Base-by-base conservation (phyloP, 2,888 invertebrate genomes). In the Meiosimyza platycephala region DNA sequence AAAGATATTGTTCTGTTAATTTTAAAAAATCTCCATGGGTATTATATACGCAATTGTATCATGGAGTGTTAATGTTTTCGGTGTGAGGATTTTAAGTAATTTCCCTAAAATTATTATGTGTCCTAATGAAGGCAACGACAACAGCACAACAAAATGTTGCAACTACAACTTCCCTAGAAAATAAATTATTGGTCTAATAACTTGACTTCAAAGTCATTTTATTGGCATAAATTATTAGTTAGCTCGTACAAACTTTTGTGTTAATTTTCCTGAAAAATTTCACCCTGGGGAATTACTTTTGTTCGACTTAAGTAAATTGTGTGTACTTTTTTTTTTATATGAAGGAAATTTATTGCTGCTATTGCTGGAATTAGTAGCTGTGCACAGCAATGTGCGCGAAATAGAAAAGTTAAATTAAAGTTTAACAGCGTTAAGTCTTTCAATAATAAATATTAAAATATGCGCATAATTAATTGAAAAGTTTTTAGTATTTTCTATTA, bases 191-290 rank as follows among this genome's bases (percentile, higher is more conserved):
- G 16, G 28, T 63, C 22, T 18, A 55, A 67, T 55, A 67, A 57
- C 48, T n/a, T 40, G 54, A 67, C 67, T 67, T 67, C 67, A 67
- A 67, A 67, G 55, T 54, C 16, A 47, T 47, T 55, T 47, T 67
- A 55, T 47, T 57, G 67, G 47, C 40, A 67, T 67, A 67, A 67
- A 67, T 67, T 67, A 67, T 67, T 67, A 67, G 67, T 67, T 67
- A 55, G 12, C 55, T 33, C 22, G 40, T 40, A 18, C 54, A 57
- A 67, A 55, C 16, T 48, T 55, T 55, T 9, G 9, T 40, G 28
- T 66, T 15, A 33, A 28, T 52, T 54, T 66, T 52, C 52, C 13
- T n/a, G 33, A 52, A 52, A 52, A 65, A 65, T 51, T 51, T 65
- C 50, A 22, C 65, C 50, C 65, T 65, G 15, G 51, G 51, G 65